A percentile compares a stretch with the other conserved stretches of the same genome.
Conservation (phyloP, 2,113 vertebrate species). For the Pachyramphus minor region DNA sequence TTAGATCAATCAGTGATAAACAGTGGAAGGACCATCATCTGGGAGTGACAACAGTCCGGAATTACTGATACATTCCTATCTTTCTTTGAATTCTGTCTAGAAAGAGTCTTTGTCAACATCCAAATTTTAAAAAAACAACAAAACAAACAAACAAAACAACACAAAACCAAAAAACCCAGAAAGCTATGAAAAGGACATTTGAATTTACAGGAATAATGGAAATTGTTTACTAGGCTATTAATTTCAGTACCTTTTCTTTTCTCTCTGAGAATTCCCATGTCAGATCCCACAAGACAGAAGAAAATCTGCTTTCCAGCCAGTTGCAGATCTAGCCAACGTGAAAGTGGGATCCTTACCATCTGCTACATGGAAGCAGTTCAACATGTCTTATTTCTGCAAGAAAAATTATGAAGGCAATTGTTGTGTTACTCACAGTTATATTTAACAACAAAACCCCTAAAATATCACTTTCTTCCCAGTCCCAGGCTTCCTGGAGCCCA, state of each 20-base stretch:
- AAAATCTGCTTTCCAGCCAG: slow-evolving; percentile 1
- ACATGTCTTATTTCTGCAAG: background rate
- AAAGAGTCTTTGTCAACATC: background rate
- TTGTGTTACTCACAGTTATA: background rate
- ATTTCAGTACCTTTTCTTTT: background rate
- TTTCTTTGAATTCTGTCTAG: background rate
- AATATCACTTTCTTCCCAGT: background rate
- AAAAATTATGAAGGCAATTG: background rate
- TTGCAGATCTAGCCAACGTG: background rate
- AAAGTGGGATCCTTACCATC: slow-evolving; percentile 25
- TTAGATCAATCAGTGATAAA: background rate
- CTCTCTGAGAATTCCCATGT: background rate
- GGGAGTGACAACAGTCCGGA: background rate
- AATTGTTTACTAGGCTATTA: background rate
- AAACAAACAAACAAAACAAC: no score
- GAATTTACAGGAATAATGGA: background rate
- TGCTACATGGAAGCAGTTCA: slow-evolving; percentile 46
- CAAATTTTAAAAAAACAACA: background rate
- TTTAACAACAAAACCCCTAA: background rate
- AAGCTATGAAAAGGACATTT: background rate
- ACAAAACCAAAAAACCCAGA: background rate
- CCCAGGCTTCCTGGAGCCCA: background rate
- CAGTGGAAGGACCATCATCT: background rate
- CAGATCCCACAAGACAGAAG: background rate
- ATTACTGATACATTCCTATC: background rate